These are phyloP conservation scores for Torymus aiolomorphi DNA, from an alignment of 2,888 invertebrate genomes.

Conservation along the genomic window DNA sequence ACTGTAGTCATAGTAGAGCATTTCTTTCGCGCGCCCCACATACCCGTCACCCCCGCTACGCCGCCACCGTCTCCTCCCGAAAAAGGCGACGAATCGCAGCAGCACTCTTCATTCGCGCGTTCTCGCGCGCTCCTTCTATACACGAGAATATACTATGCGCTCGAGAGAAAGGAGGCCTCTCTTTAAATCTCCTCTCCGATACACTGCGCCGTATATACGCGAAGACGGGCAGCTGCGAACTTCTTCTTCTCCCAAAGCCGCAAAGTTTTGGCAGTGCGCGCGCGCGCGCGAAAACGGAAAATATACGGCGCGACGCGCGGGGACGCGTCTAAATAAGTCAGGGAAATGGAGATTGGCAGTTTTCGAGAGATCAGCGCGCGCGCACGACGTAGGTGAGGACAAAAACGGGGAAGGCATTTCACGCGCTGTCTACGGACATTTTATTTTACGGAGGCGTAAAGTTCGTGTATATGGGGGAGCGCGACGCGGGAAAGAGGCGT, in stretches of 20 bases:
- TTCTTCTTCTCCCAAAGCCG: conserved; percentile 45
- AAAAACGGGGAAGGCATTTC: conserved; percentile 14
- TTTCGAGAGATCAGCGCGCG: conserved; percentile 28
- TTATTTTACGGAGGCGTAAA: neutral
- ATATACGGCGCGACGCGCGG: conserved; percentile 38
- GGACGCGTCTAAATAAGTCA: conserved; percentile 39
- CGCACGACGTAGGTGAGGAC: neutral
- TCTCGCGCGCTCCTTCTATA: conserved; percentile 48
- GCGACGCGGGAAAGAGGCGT: no score
- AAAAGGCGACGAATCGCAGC: conserved; percentile 26
- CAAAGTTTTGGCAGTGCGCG: conserved; percentile 24
- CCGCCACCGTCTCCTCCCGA: no score
- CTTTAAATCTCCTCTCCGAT: conserved; percentile 60
- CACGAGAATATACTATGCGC: conserved; percentile 71
- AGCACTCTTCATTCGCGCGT: conserved; percentile 52
- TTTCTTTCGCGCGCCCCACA: no score
- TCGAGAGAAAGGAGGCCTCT: conserved; percentile 40
- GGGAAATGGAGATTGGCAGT: conserved; percentile 53
- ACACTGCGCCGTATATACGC: neutral
- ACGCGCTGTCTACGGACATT: neutral
- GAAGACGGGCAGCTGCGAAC: conserved; percentile 27
- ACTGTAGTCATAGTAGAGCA: no score
- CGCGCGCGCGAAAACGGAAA: conserved; percentile 15
- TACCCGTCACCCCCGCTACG: no score
- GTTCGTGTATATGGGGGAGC: neutral